Base-by-base conservation (phyloP, 2,797 vertebrate genomes). In the Linurgus olivaceus region DNA sequence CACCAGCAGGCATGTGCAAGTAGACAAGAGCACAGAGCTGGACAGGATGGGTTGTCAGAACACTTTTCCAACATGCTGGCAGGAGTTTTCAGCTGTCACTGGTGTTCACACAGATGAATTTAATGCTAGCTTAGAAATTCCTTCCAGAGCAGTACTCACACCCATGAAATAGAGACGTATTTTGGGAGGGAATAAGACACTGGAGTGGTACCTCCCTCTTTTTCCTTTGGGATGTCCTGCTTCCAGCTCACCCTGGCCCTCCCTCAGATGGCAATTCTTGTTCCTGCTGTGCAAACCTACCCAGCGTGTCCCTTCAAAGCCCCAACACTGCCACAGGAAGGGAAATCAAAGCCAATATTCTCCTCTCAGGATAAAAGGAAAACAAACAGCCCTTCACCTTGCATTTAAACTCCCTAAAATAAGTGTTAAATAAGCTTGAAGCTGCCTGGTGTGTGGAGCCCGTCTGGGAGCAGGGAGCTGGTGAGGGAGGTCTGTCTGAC, bases 181-280 rank as follows among this genome's bases (percentile, higher is more conserved):
- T 96, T 86, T 90, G 85, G 35, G 72, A 95, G 42, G 61, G 21
- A 83, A n/a, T 37, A 71, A 85, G 19, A 80, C 19, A 47, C 44
- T 90, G 0, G 25, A 57, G 58, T 37, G 4, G 57, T 61, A 54
- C 33, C 35, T 82, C 79, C 61, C 87, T 93, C 72, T 85, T 83
- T 71, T 71, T 57, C 75, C 72, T 61, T 29, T 24, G 58, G 78
- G 61, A 68, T 89, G 6, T 21, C 45, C 71, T 71, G 63, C 52
- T 91, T 92, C 68, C 75, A 73, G 75, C 31, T 92, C 71, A 67
- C 29, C 40, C 51, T 54, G 37, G 68, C 23, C 24, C 57, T 86
- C 61, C 35, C 55, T 42, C 10, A 35, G 54, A 68, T 0, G 3
- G 54, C 59, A 63, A 35, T 31, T 16, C n/a, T 83, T 4, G 0